Conservation (phyloP, 2,113 vertebrate genomes). For the Oncorhynchus mykiss region DNA sequence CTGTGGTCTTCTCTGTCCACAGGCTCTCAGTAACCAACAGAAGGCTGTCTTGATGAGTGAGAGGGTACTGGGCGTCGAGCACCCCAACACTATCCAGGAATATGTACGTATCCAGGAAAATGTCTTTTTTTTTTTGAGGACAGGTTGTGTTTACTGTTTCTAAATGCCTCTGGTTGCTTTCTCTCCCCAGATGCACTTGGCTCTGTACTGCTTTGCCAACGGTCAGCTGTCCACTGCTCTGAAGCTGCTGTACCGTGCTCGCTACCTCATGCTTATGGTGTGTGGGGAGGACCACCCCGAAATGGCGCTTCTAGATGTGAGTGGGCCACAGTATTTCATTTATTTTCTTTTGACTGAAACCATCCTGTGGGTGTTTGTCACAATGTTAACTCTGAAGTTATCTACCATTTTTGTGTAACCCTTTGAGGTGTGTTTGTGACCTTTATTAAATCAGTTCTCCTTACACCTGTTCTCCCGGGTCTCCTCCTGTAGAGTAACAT, state of each 20-base stretch:
- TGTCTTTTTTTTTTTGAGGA: rapidly evolving
- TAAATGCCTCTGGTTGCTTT: background rate
- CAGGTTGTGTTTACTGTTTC: too few relatives aligned
- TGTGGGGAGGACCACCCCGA: conserved; percentile 97
- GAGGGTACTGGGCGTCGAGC: conserved; percentile 91
- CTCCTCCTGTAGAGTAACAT: conserved; percentile 87
- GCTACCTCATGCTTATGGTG: conserved; percentile 94
- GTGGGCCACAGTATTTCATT: conserved; percentile 46
- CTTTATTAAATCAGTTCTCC: too few relatives aligned
- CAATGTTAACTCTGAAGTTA: background rate
- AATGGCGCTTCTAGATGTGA: conserved; percentile 95
- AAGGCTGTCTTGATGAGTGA: conserved; percentile 99
- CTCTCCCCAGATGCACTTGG: conserved; percentile 88
- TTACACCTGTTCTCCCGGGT: background rate
- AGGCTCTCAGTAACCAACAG: conserved; percentile 98
- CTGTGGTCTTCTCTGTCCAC: background rate
- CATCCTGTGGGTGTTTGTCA: background rate
- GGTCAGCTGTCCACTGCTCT: conserved; percentile 94
- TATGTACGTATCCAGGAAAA: conserved; percentile 81
- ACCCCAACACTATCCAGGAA: conserved; percentile 98
- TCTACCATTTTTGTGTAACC: too few relatives aligned
- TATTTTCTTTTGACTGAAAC: too few relatives aligned
- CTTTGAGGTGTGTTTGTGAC: too few relatives aligned
- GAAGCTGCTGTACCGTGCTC: conserved; percentile 93
- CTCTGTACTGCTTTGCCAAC: conserved; percentile 97